Base-by-base conservation (phyloP, 2,888 invertebrate species). In the Diadegma fenestrale region DNA sequence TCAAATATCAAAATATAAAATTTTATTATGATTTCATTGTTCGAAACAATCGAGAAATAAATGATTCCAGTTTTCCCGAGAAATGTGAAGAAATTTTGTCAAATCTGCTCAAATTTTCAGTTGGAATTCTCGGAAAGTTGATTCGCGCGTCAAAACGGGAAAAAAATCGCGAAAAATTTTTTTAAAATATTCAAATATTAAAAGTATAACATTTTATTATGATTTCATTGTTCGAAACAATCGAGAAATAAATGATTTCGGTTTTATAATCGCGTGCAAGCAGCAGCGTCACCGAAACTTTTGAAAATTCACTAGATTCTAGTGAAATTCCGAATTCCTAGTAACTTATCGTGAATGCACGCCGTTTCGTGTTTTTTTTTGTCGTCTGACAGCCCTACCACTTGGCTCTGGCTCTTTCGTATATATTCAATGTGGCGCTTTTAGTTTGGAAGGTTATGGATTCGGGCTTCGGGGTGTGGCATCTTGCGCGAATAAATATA, bases 391-490 rank as follows among this genome's bases (percentile, higher is more conserved):
- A 76, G 63, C 76, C 76, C 75, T 45, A 63, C 48, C 58, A 43
- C 43, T 43, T 58, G 26, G 58, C 43, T 61, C 33, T 33, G 4
- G 0, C 5, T 4, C 4, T 30, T 43, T 43, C 45, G 61, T 61
- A 41, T 75, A 75, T 84, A 86, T 85, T 85, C 88, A 89, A 90
- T 90, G 92, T 92, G 91, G 92, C 92, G 91, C 91, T 90, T 90
- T 89, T 75, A 89, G 89, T 88, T 90, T 89, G 89, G 89, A 89
- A 93, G 93, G 93, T 93, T 93, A 93, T 93, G 92, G 92, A 92
- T 92, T 91, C 87, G 92, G 88, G 90, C 90, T 89, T 92, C 91
- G 91, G 93, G 93, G 93, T 93, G 93, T 93, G 93, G 93, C 93
- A 91, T 91, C 88, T 85, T 90, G 89, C 90, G 88, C 89, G 88